Percentiles rank a stretch among this genome's conserved stretches.
Conservation (phyloP, 2,888 invertebrate genomes). For the Amblyjoppa fuscipennis region DNA sequence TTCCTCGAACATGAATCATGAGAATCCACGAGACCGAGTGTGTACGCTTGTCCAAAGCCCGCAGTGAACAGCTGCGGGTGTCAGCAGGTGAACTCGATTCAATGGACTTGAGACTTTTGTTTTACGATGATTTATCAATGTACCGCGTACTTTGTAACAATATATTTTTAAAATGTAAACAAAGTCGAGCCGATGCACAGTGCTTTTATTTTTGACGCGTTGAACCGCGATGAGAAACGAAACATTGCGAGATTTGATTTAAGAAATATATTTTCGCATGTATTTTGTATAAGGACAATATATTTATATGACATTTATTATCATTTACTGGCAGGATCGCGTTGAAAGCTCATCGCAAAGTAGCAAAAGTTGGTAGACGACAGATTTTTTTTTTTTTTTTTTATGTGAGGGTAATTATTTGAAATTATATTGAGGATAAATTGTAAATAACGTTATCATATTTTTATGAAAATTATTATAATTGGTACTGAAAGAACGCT, state of each 20-base stretch:
- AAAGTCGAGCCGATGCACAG: background rate
- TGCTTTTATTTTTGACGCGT: background rate
- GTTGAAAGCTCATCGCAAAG: background rate
- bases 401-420: background rate
- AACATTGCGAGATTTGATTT: background rate
- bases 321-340: background rate
- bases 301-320: too few relatives aligned
- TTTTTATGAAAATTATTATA: too few relatives aligned
- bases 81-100: conserved; percentile 25
- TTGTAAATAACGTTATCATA: too few relatives aligned
- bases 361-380: background rate
- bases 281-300: too few relatives aligned
- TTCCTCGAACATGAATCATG: conserved; percentile 48
- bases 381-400: background rate
- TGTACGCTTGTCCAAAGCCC: conserved; percentile 7
- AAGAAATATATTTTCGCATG: too few relatives aligned
- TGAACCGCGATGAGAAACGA: background rate
- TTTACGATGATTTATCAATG: background rate
- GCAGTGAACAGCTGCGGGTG: background rate
- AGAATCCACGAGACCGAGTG: conserved; percentile 18
- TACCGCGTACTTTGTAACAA: background rate
- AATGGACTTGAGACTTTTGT: background rate
- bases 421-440: too few relatives aligned
- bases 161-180: background rate
- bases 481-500: too few relatives aligned